A percentile compares a stretch with the other conserved stretches of the same genome.
phyloP scores from a whole-genome alignment of 1,140 invertebrate genomes.

The Drosophila asahinai region DNA sequence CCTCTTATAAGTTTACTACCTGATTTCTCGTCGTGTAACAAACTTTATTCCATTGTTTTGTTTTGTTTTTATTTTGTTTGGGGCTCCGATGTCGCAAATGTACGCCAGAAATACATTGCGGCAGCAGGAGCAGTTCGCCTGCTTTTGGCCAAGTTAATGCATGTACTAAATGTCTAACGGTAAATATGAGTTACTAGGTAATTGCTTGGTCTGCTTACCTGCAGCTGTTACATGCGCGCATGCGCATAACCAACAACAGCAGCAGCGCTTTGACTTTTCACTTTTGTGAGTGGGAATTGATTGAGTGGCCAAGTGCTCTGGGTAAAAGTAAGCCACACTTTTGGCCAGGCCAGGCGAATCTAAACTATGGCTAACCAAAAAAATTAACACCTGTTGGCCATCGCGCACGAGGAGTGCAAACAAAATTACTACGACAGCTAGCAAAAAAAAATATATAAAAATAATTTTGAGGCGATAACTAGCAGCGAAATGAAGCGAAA shows the following conservation, averaged over 20 bases:
- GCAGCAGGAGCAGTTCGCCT: slow-evolving; percentile 46
- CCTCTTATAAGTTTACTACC: background rate
- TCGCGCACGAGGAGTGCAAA: slow-evolving; percentile 45
- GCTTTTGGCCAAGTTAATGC: slow-evolving; percentile 70
- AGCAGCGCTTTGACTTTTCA: slow-evolving; percentile 75
- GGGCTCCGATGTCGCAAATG: slow-evolving; percentile 57
- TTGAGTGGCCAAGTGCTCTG: slow-evolving; percentile 66
- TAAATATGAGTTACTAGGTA: slow-evolving; percentile 83
- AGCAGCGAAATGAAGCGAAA: slow-evolving; percentile 41
- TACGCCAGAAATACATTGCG: slow-evolving; percentile 26
- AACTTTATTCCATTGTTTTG: slow-evolving; percentile 40
- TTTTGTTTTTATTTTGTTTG: slow-evolving; percentile 49
- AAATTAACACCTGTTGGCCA: slow-evolving; percentile 73
- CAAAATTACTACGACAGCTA: slow-evolving; percentile 56
- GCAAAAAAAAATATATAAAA: slow-evolving; percentile 20
- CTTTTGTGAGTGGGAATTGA: slow-evolving; percentile 79
- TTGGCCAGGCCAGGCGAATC: slow-evolving; percentile 36
- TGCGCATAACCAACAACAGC: slow-evolving; percentile 63
- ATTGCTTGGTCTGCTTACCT: slow-evolving; percentile 70
- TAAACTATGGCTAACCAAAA: slow-evolving; percentile 61
- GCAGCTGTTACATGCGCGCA: slow-evolving; percentile 60
- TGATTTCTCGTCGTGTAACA: slow-evolving; percentile 4
- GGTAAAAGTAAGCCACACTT: slow-evolving; percentile 57
- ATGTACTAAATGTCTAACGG: slow-evolving; percentile 80
- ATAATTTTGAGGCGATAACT: slow-evolving; percentile 44